These are phyloP conservation scores for Acrobasis consociella DNA, from an alignment of 2,888 invertebrate genomes.

Conservation along the genomic window DNA sequence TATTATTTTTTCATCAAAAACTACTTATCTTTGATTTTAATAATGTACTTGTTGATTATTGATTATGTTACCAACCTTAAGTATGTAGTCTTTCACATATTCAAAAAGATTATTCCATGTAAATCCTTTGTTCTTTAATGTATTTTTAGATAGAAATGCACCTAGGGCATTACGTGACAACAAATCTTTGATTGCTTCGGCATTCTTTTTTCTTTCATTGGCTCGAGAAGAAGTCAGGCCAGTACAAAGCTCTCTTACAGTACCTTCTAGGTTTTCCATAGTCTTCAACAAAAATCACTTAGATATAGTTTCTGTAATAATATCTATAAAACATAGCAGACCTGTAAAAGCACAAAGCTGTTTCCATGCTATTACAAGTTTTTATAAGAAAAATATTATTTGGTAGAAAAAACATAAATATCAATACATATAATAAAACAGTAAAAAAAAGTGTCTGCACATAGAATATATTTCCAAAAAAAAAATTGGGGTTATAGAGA, in stretches of 20 bases:
- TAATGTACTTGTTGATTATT: too few relatives aligned
- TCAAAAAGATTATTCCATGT: slow-evolving; percentile 73
- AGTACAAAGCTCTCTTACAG: slow-evolving; percentile 60
- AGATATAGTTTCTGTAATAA: not conserved
- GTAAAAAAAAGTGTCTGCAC: too few relatives aligned
- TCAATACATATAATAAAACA: too few relatives aligned
- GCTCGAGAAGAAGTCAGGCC: slow-evolving; percentile 63
- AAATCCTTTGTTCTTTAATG: slow-evolving; percentile 57
- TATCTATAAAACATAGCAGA: not conserved
- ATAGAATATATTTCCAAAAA: too few relatives aligned
- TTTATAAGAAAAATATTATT: too few relatives aligned
- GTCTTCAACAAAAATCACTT: not conserved
- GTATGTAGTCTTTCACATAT: slow-evolving; percentile 64
- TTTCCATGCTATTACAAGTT: too few relatives aligned
- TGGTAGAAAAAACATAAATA: too few relatives aligned
- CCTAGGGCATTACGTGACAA: slow-evolving; percentile 67
- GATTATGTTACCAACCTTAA: slow-evolving; percentile 55
- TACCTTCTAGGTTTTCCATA: slow-evolving; percentile 62
- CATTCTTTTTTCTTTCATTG: slow-evolving; percentile 73
- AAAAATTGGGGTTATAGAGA: too few relatives aligned
- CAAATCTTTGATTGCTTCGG: slow-evolving; percentile 66
- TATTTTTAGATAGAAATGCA: slow-evolving; percentile 61
- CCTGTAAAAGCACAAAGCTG: too few relatives aligned
- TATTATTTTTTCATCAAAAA: too few relatives aligned
- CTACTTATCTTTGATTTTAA: too few relatives aligned